phyloP scores from a whole-genome alignment of 2,113 vertebrate species.

The Oceanodroma tethys region DNA sequence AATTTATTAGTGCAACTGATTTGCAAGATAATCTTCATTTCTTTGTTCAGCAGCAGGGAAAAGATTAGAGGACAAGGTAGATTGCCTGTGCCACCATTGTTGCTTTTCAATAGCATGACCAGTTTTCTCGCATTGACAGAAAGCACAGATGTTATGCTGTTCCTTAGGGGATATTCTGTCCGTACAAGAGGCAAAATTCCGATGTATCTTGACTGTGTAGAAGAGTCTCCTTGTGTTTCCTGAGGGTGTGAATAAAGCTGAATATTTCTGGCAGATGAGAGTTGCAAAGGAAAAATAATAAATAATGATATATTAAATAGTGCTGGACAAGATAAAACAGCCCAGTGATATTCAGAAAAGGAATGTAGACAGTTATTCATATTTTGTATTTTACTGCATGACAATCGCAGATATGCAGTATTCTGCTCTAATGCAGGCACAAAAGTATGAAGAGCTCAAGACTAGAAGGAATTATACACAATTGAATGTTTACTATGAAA shows the following conservation, averaged over 20 bases:
- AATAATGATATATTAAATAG: neutral
- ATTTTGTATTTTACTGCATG: neutral
- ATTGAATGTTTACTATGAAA: neutral
- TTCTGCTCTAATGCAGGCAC: neutral
- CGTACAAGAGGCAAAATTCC: neutral
- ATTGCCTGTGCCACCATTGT: neutral
- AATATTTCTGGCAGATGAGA: slow-evolving; percentile 24
- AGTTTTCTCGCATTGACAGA: slow-evolving; percentile 28
- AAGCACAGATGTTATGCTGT: slow-evolving; percentile 9
- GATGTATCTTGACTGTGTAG: neutral
- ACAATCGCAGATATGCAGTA: neutral
- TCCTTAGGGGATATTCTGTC: neutral
- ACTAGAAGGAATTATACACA: neutral
- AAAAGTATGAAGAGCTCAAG: neutral
- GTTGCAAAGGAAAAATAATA: slow-evolving; percentile 4
- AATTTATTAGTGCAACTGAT: neutral
- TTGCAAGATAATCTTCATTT: neutral
- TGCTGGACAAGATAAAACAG: neutral
- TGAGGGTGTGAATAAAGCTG: neutral
- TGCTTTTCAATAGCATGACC: neutral
- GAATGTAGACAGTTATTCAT: neutral
- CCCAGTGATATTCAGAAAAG: neutral
- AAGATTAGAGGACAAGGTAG: neutral
- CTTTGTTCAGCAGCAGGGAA: neutral
- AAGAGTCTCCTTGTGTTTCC: slow-evolving; percentile 7